Conservation (phyloP, 1,140 invertebrate species). For the Ylistrum balloti region DNA sequence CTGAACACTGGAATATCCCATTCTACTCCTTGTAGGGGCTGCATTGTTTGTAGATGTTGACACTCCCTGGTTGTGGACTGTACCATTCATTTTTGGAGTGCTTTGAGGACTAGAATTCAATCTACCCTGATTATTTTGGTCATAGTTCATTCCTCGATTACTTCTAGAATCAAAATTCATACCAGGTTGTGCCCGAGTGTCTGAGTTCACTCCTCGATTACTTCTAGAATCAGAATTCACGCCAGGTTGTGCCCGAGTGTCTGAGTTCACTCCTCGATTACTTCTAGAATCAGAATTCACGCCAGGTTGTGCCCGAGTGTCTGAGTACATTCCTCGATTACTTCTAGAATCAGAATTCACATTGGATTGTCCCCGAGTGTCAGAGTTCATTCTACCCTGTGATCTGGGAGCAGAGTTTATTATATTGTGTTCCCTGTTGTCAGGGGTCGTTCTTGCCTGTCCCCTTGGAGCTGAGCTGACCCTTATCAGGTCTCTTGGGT, state of each 20-base stretch:
- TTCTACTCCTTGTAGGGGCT: constrained; percentile 9
- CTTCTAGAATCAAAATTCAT: neutral
- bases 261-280: neutral
- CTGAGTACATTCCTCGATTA: neutral
- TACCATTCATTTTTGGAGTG: constrained; percentile 25
- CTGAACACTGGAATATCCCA: constrained; percentile 16
- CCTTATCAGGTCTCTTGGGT: constrained; percentile 19
- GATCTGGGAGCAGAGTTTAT: neutral
- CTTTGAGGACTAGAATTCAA: neutral
- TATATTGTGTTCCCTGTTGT: no score
- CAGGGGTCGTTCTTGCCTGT: neutral
- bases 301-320: neutral
- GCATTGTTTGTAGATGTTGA: neutral
- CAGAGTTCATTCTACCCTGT: constrained; percentile 7
- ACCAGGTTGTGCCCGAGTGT: neutral
- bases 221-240: neutral
- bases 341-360: neutral
- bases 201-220: neutral
- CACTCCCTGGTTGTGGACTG: neutral
- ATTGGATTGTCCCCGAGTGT: neutral
- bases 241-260: neutral
- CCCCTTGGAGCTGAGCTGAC: neutral
- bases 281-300: neutral
- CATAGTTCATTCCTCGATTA: neutral
- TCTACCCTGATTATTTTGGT: neutral